These are phyloP conservation scores for Hylomyscus alleni DNA, from an alignment of 2,797 vertebrate genomes.

Conservation along the genomic window DNA sequence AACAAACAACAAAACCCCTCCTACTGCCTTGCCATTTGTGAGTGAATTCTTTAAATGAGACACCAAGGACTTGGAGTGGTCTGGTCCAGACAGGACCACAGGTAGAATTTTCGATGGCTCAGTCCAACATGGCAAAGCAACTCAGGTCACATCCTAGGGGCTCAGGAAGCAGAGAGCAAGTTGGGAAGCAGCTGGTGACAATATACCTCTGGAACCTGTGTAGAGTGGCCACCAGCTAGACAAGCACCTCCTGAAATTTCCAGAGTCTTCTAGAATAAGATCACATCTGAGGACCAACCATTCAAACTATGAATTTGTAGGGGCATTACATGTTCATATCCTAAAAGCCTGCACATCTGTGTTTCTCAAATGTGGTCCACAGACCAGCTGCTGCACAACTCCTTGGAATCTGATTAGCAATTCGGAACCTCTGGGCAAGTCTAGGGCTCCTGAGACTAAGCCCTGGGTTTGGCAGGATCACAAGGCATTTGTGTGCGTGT, in stretches of 20 bases:
- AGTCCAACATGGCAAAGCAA: neutral
- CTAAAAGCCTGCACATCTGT: neutral
- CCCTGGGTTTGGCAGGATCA: neutral
- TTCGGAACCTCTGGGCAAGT: too few species aligned
- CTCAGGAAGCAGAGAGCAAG: neutral
- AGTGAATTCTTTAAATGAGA: neutral
- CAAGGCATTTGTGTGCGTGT: neutral
- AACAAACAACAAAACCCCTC: too few species aligned
- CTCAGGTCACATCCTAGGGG: neutral
- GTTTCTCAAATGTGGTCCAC: neutral
- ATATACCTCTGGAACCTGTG: neutral
- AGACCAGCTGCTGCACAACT: neutral
- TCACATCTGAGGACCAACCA: neutral
- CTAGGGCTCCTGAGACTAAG: neutral
- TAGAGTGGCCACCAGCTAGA: neutral
- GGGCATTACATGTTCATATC: neutral
- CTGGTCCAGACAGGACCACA: neutral
- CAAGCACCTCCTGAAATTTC: neutral
- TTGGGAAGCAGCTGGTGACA: neutral
- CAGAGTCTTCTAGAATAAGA: neutral
- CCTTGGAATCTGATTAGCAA: neutral
- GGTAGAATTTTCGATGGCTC: neutral
- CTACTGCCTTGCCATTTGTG: neutral
- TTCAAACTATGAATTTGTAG: neutral
- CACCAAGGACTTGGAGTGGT: neutral